phyloP scores from a whole-genome alignment of 2,113 vertebrate species.

The Notothenia coriiceps region DNA sequence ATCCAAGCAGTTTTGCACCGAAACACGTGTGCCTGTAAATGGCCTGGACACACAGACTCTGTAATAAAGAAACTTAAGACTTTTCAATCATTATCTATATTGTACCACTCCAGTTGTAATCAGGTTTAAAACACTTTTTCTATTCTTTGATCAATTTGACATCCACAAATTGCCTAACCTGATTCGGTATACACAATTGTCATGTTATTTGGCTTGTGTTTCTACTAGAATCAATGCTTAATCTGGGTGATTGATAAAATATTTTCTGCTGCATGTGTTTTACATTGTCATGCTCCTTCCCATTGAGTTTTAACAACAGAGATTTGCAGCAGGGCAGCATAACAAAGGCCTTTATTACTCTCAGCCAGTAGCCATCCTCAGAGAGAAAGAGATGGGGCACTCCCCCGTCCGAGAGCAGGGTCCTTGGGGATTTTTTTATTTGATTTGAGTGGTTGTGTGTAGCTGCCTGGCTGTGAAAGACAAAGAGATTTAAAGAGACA shows the following conservation, averaged over 20 bases:
- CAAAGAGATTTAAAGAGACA: conserved; percentile 75
- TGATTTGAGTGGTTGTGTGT: conserved; percentile 67
- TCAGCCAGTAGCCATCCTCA: conserved; percentile 73
- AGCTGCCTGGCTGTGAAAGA: conserved; percentile 60
- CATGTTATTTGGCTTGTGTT: neutral
- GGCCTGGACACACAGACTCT: conserved; percentile 24
- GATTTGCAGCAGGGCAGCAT: conserved; percentile 61
- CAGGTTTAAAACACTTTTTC: neutral
- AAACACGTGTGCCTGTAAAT: conserved; percentile 21
- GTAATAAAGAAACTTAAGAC: conserved; percentile 21
- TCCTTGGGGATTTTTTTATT: conserved; percentile 79
- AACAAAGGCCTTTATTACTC: conserved; percentile 81
- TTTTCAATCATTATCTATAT: conserved; percentile 27
- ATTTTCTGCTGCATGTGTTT: conserved; percentile 23
- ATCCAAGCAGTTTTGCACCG: conserved; percentile 63
- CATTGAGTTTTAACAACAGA: conserved; percentile 38
- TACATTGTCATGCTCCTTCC: conserved; percentile 40
- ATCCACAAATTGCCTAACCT: conserved; percentile 2
- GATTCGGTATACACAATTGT: neutral
- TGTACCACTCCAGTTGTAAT: neutral
- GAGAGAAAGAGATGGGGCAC: conserved; percentile 70
- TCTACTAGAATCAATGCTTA: conserved; percentile 1
- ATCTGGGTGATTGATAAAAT: conserved; percentile 4
- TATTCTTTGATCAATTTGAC: neutral
- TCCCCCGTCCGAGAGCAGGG: conserved; percentile 63